A percentile compares a stretch with the other conserved stretches of the same genome.
phyloP scores from a whole-genome alignment of 2,888 invertebrate species.

The Chrysolina haemoptera region DNA sequence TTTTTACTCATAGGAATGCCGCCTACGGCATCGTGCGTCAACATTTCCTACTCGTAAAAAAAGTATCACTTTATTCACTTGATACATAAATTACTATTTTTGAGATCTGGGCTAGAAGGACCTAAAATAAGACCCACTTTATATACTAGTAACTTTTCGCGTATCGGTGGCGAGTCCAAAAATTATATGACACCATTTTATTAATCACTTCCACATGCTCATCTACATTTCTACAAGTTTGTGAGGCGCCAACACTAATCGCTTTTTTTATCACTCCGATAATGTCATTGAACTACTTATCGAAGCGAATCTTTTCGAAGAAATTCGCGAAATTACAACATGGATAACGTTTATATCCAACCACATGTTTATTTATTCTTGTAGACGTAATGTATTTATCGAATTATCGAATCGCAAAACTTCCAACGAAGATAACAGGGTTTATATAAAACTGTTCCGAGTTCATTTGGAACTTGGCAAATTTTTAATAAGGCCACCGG shows the following conservation, averaged over 20 bases:
- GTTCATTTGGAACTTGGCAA: no score
- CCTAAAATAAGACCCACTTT: no score
- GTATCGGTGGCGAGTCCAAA: neutral
- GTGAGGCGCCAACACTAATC: neutral
- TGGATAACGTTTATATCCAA: neutral
- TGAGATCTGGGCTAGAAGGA: no score
- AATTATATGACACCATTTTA: neutral
- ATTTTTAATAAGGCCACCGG: no score
- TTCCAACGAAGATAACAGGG: neutral
- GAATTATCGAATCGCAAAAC: neutral
- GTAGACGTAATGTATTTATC: neutral
- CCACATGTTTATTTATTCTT: conserved; percentile 4
- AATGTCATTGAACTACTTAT: neutral
- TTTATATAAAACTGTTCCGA: neutral
- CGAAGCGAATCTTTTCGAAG: neutral
- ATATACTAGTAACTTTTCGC: no score
- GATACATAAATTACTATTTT: no score
- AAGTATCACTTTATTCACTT: no score
- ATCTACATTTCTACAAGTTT: neutral
- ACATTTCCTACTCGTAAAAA: no score
- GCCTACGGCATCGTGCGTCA: no score
- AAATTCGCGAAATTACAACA: neutral
- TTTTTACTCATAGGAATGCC: no score
- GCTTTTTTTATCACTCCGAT: neutral
- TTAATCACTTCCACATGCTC: neutral